Evolutionary conservation across 2,113 vertebrate genomes (phyloP).

Genomic region (Pygoscelis adeliae): DNA sequence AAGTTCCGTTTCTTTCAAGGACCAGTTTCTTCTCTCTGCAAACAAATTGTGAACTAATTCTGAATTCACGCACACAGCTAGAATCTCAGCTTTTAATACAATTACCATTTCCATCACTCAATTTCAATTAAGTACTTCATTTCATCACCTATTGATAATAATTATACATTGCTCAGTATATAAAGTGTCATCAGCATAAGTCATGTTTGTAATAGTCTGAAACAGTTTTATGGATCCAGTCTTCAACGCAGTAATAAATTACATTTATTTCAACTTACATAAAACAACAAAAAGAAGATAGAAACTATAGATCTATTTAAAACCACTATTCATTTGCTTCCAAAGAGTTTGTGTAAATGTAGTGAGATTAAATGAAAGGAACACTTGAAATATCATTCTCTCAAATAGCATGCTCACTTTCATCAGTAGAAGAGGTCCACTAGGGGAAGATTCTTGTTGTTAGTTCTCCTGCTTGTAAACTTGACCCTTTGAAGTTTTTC

Average conservation of each 20-base stretch:
- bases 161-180: background rate
- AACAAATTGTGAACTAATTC: background rate
- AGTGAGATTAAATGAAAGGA: background rate
- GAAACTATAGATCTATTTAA: background rate
- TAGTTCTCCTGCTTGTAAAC: background rate
- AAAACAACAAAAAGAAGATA: background rate
- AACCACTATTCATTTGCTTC: background rate
- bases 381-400: background rate
- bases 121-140: background rate
- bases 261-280: background rate
- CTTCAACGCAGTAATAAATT: background rate
- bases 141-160: background rate
- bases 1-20: background rate
- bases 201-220: background rate
- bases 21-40: background rate
- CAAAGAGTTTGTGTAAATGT: background rate
- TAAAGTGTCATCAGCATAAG: background rate
- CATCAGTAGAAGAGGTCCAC: background rate
- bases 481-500: background rate
- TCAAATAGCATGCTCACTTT: background rate
- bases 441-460: background rate
- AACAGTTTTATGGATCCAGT: background rate
- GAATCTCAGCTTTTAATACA: background rate
- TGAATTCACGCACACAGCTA: background rate
- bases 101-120: background rate